Conservation (phyloP, 2,113 vertebrate genomes). For the Xyrauchen texanus region DNA sequence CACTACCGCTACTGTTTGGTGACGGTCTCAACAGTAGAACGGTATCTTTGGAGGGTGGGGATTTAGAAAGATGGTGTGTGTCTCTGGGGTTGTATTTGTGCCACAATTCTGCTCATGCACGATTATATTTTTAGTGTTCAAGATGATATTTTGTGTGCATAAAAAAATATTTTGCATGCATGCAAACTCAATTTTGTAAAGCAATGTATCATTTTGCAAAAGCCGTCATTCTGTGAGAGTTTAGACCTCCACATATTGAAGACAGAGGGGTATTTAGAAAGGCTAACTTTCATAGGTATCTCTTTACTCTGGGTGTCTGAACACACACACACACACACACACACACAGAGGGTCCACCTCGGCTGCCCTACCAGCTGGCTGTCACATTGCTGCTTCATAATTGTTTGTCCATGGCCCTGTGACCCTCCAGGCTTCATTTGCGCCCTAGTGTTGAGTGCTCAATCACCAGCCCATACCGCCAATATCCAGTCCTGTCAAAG, state of each 20-base stretch:
- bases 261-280: constrained; percentile 8
- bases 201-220: not conserved
- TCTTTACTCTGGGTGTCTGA: constrained; percentile 25
- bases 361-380: constrained; percentile 61
- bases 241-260: not conserved
- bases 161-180: no score
- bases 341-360: not conserved
- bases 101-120: no score
- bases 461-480: constrained; percentile 63
- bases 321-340: constrained; percentile 14
- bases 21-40: no score
- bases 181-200: no score
- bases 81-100: no score
- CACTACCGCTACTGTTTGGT: no score
- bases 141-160: no score
- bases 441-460: constrained; percentile 73
- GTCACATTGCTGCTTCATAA: constrained; percentile 72
- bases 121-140: no score
- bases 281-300: constrained; percentile 7
- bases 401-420: constrained; percentile 71
- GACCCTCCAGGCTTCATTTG: constrained; percentile 73
- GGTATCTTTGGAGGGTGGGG: no score
- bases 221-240: constrained; percentile 1
- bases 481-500: constrained; percentile 50
- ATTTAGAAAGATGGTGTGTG: no score